Conservation (phyloP, 2,113 vertebrate species). For the Amblyornis subalaris region DNA sequence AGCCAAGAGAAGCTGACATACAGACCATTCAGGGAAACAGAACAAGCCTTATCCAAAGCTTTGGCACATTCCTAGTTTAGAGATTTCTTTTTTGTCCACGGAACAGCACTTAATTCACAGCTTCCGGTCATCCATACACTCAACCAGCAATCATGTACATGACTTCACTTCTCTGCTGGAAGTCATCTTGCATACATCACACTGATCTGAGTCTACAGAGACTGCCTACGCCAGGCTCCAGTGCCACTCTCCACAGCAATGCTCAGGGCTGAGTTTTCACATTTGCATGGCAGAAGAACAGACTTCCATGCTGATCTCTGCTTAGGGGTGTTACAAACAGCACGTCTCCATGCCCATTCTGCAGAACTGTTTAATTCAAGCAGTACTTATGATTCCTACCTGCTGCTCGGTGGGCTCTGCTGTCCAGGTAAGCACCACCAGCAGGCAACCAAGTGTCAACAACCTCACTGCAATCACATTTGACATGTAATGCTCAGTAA, state of each 20-base stretch:
- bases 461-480: background rate
- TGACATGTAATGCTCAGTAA: background rate
- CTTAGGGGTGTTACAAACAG: background rate
- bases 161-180: background rate
- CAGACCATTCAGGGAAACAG: background rate
- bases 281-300: background rate
- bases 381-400: background rate
- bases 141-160: accelerated
- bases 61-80: background rate
- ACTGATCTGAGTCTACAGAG: background rate
- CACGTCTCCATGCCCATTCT: background rate
- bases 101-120: background rate
- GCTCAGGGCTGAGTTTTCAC: background rate
- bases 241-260: background rate
- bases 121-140: background rate
- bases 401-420: background rate
- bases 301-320: background rate
- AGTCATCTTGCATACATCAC: background rate
- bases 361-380: background rate
- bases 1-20: background rate
- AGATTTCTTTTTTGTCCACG: background rate
- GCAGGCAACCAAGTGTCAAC: background rate
- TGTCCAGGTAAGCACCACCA: background rate
- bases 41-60: background rate
- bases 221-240: background rate